Percentiles rank a stretch among this genome's conserved stretches.
Conservation (phyloP, 1,140 invertebrate species). For the Paraescarpia echinospica region DNA sequence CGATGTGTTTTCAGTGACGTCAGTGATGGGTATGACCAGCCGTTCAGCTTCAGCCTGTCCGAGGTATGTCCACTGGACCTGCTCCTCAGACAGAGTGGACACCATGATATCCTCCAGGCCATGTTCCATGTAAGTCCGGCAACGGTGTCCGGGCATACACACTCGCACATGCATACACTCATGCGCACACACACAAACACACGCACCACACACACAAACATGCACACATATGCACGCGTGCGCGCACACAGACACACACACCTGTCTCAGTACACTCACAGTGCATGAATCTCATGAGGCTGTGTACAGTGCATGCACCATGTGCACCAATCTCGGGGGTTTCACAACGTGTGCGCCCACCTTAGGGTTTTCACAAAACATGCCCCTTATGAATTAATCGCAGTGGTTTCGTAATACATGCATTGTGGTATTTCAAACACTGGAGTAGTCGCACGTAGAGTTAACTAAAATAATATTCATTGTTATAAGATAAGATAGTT, state of each 20-base stretch:
- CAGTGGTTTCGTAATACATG: too few species aligned
- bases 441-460: too few species aligned
- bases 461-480: too few species aligned
- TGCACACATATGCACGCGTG: background rate
- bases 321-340: too few species aligned
- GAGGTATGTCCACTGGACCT: slow-evolving; percentile 32
- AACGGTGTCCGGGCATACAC: background rate
- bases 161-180: background rate
- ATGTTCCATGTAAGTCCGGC: slow-evolving; percentile 37
- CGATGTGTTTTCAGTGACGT: background rate
- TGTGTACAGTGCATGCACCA: background rate
- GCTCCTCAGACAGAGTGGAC: slow-evolving; percentile 27
- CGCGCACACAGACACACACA: background rate
- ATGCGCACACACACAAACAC: background rate
- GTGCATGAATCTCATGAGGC: background rate
- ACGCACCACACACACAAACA: background rate
- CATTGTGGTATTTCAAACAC: too few species aligned
- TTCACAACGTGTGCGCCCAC: too few species aligned
- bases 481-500: too few species aligned
- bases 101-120: slow-evolving; percentile 31
- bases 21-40: slow-evolving; percentile 19
- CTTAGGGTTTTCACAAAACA: too few species aligned
- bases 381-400: too few species aligned
- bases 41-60: slow-evolving; percentile 29
- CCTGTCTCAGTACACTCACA: background rate